Conservation (phyloP, 2,888 invertebrate genomes). For the Volucella inanis region DNA sequence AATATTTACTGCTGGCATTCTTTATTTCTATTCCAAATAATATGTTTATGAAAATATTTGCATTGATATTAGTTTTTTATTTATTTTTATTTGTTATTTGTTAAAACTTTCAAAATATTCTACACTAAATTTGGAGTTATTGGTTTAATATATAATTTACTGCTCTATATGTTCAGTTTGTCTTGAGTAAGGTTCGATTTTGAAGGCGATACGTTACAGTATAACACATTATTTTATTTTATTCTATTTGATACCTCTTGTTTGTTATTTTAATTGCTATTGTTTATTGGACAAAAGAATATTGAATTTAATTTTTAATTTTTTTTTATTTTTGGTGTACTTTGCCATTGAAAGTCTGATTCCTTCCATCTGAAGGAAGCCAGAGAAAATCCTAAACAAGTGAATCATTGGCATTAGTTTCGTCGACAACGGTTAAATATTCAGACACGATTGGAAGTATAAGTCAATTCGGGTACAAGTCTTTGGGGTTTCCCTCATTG, state of each 20-base stretch:
- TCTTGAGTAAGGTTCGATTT: conserved; percentile 67
- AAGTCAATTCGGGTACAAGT: too few species aligned
- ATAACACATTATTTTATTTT: conserved; percentile 53
- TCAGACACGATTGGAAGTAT: too few species aligned
- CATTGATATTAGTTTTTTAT: conserved; percentile 53
- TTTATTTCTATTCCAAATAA: conserved; percentile 24
- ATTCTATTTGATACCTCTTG: conserved; percentile 23
- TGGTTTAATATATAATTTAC: conserved; percentile 46
- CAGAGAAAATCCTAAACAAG: too few species aligned
- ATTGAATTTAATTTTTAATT: conserved; percentile 10
- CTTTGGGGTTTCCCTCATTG: too few species aligned
- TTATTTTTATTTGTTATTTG: conserved; percentile 1
- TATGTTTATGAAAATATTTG: conserved; percentile 67
- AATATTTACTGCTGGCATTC: conserved; percentile 37
- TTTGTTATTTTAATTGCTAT: conserved; percentile 15
- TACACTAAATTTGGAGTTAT: conserved; percentile 23
- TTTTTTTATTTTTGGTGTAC: conserved; percentile 9
- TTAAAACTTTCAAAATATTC: conserved; percentile 24
- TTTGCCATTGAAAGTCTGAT: too few species aligned
- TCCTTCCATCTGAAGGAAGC: too few species aligned
- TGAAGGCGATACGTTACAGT: conserved; percentile 68
- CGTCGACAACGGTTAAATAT: too few species aligned
- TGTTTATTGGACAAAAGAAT: neutral
- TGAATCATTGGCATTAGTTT: too few species aligned
- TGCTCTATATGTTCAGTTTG: conserved; percentile 56